phyloP scores from a whole-genome alignment of 2,888 invertebrate species.

The Caenorhabditis sp. region DNA sequence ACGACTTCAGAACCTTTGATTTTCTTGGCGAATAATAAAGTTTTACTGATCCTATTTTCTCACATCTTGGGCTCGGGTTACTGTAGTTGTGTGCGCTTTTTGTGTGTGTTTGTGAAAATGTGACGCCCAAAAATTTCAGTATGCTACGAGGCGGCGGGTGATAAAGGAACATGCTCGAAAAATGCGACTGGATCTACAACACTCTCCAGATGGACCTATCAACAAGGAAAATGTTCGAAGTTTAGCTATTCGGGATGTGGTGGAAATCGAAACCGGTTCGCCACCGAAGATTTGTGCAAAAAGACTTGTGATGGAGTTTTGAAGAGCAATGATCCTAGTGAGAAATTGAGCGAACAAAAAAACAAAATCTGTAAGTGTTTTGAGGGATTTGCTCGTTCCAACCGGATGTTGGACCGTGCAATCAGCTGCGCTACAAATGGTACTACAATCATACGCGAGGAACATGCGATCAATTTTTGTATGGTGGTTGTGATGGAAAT shows the following conservation, averaged over 20 bases:
- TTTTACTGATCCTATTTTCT: too few relatives aligned
- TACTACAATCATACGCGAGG: conserved; percentile 65
- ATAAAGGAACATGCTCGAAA: conserved; percentile 48
- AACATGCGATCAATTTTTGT: conserved; percentile 66
- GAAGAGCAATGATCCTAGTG: conserved; percentile 48
- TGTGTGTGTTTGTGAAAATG: conserved; percentile 9
- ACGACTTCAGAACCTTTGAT: conserved; percentile 32
- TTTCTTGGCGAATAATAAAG: too few relatives aligned
- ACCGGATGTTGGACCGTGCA: conserved; percentile 67
- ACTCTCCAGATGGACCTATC: conserved; percentile 49
- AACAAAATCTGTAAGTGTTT: too few relatives aligned
- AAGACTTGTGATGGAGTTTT: conserved; percentile 51
- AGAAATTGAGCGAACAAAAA: not conserved
- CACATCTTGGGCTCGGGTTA: too few relatives aligned
- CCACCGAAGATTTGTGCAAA: conserved; percentile 46
- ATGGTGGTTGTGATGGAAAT: conserved; percentile 66
- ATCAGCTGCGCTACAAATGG: conserved; percentile 64
- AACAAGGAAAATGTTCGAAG: conserved; percentile 19
- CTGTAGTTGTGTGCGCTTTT: conserved; percentile 2
- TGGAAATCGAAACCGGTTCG: conserved; percentile 54
- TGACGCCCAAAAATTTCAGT: conserved; percentile 46
- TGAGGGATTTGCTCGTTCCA: conserved; percentile 56
- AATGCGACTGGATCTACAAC: conserved; percentile 42
- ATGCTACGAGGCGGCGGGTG: conserved; percentile 53
- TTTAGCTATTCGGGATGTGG: conserved; percentile 55